A percentile compares a stretch with the other conserved stretches of the same genome.
Conservation (phyloP, 2,888 invertebrate genomes). For the Mythimna lalbum region DNA sequence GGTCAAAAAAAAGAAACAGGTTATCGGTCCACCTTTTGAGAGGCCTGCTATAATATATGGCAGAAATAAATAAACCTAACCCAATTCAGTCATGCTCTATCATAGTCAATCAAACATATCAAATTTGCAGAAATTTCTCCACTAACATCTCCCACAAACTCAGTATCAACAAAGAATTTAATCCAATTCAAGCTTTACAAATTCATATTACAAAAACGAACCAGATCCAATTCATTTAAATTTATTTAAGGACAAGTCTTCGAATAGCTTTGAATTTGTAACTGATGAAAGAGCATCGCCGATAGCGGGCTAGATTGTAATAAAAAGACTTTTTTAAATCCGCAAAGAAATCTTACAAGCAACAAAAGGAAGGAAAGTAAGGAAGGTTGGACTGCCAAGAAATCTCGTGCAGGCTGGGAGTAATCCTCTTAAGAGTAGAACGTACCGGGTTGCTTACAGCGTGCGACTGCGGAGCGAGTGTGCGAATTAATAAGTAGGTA, state of each 20-base stretch:
- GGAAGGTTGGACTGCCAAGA: constrained; percentile 71
- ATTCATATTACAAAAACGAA: constrained; percentile 58
- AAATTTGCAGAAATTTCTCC: background rate
- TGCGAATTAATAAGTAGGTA: constrained; percentile 67
- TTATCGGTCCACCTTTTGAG: no score
- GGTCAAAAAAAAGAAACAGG: no score
- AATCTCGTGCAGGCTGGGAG: constrained; percentile 71
- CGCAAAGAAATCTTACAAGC: constrained; percentile 76
- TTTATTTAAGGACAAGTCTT: constrained; percentile 51
- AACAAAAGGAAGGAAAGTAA: constrained; percentile 72
- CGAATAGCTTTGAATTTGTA: constrained; percentile 59
- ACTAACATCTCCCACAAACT: constrained; percentile 13
- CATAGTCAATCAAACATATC: constrained; percentile 19
- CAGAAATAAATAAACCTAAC: constrained; percentile 7
- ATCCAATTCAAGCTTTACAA: constrained; percentile 50
- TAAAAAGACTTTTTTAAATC: constrained; percentile 73
- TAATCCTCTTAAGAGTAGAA: constrained; percentile 78
- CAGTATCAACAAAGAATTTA: constrained; percentile 50
- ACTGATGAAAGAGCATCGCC: constrained; percentile 67
- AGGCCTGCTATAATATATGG: background rate
- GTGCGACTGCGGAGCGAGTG: constrained; percentile 55
- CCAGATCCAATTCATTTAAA: constrained; percentile 58
- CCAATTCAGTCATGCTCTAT: background rate
- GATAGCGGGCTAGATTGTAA: constrained; percentile 64
- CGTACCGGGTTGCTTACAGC: constrained; percentile 70